Conservation (phyloP, 2,113 vertebrate species). For the Tricholaema leucomelas region DNA sequence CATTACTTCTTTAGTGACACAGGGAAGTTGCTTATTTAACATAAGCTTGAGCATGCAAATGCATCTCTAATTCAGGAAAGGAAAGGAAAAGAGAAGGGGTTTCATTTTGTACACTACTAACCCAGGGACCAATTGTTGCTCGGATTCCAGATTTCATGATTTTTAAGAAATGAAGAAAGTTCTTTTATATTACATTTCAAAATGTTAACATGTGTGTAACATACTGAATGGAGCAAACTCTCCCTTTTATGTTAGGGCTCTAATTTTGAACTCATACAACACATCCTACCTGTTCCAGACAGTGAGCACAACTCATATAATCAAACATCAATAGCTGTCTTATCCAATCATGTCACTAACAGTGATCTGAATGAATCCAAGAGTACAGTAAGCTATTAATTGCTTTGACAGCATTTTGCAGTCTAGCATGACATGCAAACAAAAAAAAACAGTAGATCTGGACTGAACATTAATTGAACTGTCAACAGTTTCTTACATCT, state of each 20-base stretch:
- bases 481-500: background rate
- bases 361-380: background rate
- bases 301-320: background rate
- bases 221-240: accelerated
- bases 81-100: background rate
- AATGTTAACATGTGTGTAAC: background rate
- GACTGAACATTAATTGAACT: background rate
- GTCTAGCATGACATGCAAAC: background rate
- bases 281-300: background rate
- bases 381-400: background rate
- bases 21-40: background rate
- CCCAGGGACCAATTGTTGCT: background rate
- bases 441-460: background rate
- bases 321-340: background rate
- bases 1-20: background rate
- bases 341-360: background rate
- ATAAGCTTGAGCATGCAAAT: background rate
- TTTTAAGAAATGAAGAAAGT: background rate
- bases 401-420: background rate
- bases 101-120: background rate
- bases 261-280: background rate
- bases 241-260: background rate
- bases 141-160: background rate
- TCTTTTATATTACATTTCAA: background rate
- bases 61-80: background rate